Evolutionary conservation across 2,888 invertebrate genomes (phyloP), one percentile per base, ranked within the genome.

Genomic region (Strigamia crassipes): DNA sequence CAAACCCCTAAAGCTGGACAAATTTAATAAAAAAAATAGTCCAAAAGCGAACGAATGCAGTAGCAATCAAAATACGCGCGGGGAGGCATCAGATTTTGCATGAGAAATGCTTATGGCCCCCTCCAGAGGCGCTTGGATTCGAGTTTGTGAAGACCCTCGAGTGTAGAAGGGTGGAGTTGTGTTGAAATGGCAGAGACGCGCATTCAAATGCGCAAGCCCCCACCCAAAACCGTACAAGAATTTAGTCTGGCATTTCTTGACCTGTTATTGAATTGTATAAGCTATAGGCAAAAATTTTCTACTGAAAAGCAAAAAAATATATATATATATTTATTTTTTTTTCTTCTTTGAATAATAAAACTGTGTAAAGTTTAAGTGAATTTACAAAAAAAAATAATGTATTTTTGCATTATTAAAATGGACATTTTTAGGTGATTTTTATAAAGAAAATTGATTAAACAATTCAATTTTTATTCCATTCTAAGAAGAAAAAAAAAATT

Each of bases 1-100:
- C 61, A 61, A 61, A 61, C 61, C 46, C 61, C 61, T 61, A 61
- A 61, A 61, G 61, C 61, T 61, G 61, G 61, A 61, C 61, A 61
- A 61, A 61, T 61, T 61, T 61, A 61, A 61, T 61, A 61, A 61
- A 61, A 61, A 61, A 61, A 61, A 61, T 61, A 61, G 61, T 21
- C 61, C 61, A 21, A 61, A 61, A 61, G 61, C 61, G 61, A 61
- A 61, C 61, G 61, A 18, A 61, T 61, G 61, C 61, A 61, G 61
- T 61, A 61, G 61, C 61, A 61, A 61, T 61, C 61, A 61, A 61
- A 61, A 61, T 61, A 61, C 61, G 61, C 61, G 61, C 61, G 61
- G 61, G 61, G 61, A 61, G 61, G 61, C 61, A 21, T 61, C 61
- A 61, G 61, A 61, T 61, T 61, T 61, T 61, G 61, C 61, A 61